Percentiles rank a stretch among this genome's conserved stretches.
These are phyloP conservation scores for Galendromus occidentalis DNA, from an alignment of 1,140 invertebrate species.

Conservation along the genomic window DNA sequence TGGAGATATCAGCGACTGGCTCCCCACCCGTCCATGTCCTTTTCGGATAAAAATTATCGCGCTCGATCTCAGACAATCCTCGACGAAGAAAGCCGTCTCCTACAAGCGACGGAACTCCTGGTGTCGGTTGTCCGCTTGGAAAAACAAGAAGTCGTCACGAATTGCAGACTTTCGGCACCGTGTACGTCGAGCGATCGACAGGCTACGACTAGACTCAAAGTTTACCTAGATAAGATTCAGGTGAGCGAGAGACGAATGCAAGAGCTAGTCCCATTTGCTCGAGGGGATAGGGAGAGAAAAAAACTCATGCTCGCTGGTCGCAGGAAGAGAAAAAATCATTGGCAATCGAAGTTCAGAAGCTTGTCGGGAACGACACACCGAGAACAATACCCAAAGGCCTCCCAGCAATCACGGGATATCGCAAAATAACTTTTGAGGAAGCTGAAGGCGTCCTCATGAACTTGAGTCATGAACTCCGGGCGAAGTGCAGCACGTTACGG, in stretches of 20 bases:
- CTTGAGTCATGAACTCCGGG: not conserved
- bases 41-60: no score
- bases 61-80: not conserved
- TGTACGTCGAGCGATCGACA: not conserved
- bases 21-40: no score
- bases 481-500: not conserved
- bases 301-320: no score
- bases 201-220: not conserved
- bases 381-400: no score
- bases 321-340: no score
- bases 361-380: no score
- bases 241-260: not conserved
- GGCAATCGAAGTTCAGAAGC: no score
- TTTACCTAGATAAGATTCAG: not conserved
- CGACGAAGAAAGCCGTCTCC: not conserved
- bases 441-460: not conserved
- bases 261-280: no score
- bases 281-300: no score
- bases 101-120: not conserved
- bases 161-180: not conserved
- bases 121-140: constrained; percentile 4
- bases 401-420: not conserved
- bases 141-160: constrained; percentile 6
- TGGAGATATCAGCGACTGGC: no score
- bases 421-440: not conserved